A percentile compares a stretch with the other conserved stretches of the same genome.
phyloP scores from a whole-genome alignment of 1,140 invertebrate species.

The Steinernema feltiae region DNA sequence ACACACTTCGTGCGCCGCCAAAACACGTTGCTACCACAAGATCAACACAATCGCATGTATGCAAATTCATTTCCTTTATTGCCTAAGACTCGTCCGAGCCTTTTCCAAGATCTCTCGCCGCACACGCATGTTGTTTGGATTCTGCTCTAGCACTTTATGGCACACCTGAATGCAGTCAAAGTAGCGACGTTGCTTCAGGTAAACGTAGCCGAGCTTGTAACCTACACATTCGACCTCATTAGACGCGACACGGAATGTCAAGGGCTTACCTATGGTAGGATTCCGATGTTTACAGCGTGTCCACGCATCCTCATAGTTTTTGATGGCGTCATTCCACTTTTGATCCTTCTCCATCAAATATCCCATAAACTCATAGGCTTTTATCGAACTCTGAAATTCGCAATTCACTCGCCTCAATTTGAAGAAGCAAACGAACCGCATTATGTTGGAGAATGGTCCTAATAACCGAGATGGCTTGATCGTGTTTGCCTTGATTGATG shows the following conservation, averaged over 20 bases:
- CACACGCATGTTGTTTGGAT: slow-evolving; percentile 82
- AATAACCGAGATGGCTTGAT: slow-evolving; percentile 76
- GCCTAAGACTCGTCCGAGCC: slow-evolving; percentile 66
- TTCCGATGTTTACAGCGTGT: slow-evolving; percentile 73
- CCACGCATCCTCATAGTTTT: slow-evolving; percentile 79
- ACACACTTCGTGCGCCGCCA: slow-evolving; percentile 2
- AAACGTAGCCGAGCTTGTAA: slow-evolving; percentile 83
- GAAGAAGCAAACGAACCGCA: slow-evolving; percentile 62
- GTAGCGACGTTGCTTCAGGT: slow-evolving; percentile 80
- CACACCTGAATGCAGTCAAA: slow-evolving; percentile 79
- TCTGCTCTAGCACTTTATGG: slow-evolving; percentile 72
- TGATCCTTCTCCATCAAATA: slow-evolving; percentile 85
- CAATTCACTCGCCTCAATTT: slow-evolving; percentile 8
- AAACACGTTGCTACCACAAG: background rate
- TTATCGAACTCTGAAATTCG: slow-evolving; percentile 68
- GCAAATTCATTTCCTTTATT: background rate
- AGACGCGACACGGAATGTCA: slow-evolving; percentile 16
- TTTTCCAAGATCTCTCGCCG: slow-evolving; percentile 89
- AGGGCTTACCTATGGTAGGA: slow-evolving; percentile 67
- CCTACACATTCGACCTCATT: slow-evolving; percentile 62
- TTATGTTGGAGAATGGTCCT: slow-evolving; percentile 77
- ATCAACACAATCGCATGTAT: background rate
- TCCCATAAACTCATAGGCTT: slow-evolving; percentile 82
- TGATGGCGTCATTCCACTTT: slow-evolving; percentile 76
- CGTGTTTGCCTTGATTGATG: slow-evolving; percentile 73